phyloP scores from a whole-genome alignment of 2,888 invertebrate genomes.

The Willowsia nigromaculata region DNA sequence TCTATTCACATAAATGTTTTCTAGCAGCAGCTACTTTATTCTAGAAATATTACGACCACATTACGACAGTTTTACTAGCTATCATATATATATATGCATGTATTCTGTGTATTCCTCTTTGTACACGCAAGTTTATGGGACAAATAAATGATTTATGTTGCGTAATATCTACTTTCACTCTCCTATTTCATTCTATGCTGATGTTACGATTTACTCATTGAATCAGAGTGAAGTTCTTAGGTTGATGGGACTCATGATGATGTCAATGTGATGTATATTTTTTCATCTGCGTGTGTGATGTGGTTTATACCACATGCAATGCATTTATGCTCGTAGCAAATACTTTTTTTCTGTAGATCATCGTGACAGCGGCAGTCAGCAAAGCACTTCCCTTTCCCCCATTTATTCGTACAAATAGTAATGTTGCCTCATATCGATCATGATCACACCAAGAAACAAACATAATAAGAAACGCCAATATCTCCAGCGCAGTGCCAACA shows the following conservation, averaged over 20 bases:
- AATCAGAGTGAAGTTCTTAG: conserved; percentile 14
- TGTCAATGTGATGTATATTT: neutral
- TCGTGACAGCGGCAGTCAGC: neutral
- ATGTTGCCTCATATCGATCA: conserved; percentile 1
- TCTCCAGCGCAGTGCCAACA: neutral
- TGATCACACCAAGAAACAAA: conserved; percentile 11
- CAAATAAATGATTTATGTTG: conserved; percentile 55
- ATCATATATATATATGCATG: no score
- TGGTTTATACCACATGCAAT: no score
- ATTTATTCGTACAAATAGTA: conserved; percentile 12
- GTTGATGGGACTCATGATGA: conserved; percentile 11
- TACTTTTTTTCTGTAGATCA: neutral
- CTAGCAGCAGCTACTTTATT: no score
- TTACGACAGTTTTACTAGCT: neutral
- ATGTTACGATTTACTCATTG: conserved; percentile 14
- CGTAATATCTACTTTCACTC: conserved; percentile 10
- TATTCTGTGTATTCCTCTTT: neutral
- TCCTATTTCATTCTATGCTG: neutral
- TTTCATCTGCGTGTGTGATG: conserved; percentile 37
- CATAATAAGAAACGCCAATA: neutral
- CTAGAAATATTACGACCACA: no score
- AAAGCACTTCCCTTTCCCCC: neutral
- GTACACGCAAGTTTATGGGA: conserved; percentile 28
- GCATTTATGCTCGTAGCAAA: neutral
- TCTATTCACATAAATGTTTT: no score